Evolutionary conservation across 2,888 invertebrate species (phyloP).

Genomic region (Acanthosoma haemorrhoidale): DNA sequence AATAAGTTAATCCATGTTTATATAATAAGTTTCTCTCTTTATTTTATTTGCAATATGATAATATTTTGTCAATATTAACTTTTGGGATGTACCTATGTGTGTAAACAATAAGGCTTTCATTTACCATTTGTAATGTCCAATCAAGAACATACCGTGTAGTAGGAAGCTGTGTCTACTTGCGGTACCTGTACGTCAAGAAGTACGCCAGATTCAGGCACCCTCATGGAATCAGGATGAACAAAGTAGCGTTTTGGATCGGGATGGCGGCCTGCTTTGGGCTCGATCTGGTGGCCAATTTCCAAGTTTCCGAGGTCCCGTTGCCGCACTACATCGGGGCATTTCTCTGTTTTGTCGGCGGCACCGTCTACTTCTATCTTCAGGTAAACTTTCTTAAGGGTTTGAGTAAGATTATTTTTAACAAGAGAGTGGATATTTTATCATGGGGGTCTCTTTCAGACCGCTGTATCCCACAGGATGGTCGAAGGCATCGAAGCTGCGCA

Average conservation of each 20-base stretch:
- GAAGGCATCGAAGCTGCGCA: conserved; percentile 15
- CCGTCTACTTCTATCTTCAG: conserved; percentile 74
- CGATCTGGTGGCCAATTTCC: conserved; percentile 65
- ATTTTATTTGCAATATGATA: no score
- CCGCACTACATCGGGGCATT: conserved; percentile 66
- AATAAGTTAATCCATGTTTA: no score
- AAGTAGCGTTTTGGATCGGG: conserved; percentile 54
- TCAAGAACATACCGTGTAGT: conserved; percentile 50
- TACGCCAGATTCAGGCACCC: conserved; percentile 47
- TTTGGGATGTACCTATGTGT: no score
- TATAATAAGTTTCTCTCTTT: no score
- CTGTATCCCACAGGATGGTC: conserved; percentile 20
- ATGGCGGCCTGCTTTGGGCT: conserved; percentile 58
- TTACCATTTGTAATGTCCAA: no score
- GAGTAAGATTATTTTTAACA: no score
- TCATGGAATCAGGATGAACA: conserved; percentile 49
- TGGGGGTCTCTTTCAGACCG: conserved; percentile 22
- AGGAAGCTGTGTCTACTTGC: conserved; percentile 59
- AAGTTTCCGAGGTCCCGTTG: conserved; percentile 58
- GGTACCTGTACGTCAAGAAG: conserved; percentile 57
- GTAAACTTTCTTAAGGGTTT: no score
- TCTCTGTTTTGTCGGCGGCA: conserved; percentile 69
- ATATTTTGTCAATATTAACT: no score
- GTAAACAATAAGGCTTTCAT: no score
- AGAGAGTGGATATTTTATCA: no score